These are phyloP conservation scores for Scleropages formosus DNA, from an alignment of 2,797 vertebrate genomes.

Conservation along the genomic window DNA sequence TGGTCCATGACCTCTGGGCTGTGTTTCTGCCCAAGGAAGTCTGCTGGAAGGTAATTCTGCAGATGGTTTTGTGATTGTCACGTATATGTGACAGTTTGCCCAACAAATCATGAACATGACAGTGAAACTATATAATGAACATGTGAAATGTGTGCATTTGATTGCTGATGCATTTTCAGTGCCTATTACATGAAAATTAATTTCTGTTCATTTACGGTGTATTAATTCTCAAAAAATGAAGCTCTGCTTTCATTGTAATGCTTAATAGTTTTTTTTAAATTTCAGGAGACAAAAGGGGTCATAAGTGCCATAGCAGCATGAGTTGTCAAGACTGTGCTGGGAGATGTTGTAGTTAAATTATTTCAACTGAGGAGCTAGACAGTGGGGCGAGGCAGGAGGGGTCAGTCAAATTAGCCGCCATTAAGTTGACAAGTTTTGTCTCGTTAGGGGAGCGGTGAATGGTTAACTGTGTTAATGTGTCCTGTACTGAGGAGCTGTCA, in stretches of 20 bases:
- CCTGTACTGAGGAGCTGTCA: constrained; percentile 39
- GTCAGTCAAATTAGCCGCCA: constrained; percentile 45
- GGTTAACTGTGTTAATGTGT: constrained; percentile 55
- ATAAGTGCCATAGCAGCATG: constrained; percentile 21
- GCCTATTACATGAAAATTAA: not conserved
- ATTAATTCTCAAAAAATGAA: constrained; percentile 15
- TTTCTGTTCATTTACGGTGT: not conserved
- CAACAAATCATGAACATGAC: not conserved
- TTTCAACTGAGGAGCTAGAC: constrained; percentile 22
- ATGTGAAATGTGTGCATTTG: not conserved
- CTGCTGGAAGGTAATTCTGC: too few species aligned
- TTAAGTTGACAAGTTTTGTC: constrained; percentile 64
- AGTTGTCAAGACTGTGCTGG: constrained; percentile 21
- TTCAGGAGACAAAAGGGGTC: constrained; percentile 16
- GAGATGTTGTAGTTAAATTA: not conserved
- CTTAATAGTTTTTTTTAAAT: constrained; percentile 29
- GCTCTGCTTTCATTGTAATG: constrained; percentile 10
- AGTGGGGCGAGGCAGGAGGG: not conserved
- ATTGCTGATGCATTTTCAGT: not conserved
- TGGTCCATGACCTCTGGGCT: too few species aligned
- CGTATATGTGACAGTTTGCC: not conserved
- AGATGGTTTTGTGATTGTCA: not conserved
- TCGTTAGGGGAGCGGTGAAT: constrained; percentile 54
- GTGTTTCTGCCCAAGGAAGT: too few species aligned
- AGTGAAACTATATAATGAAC: not conserved